Percentiles rank a stretch among this genome's conserved stretches.
Evolutionary conservation across 2,113 vertebrate genomes (phyloP).

Genomic region (Tapirus terrestris): DNA sequence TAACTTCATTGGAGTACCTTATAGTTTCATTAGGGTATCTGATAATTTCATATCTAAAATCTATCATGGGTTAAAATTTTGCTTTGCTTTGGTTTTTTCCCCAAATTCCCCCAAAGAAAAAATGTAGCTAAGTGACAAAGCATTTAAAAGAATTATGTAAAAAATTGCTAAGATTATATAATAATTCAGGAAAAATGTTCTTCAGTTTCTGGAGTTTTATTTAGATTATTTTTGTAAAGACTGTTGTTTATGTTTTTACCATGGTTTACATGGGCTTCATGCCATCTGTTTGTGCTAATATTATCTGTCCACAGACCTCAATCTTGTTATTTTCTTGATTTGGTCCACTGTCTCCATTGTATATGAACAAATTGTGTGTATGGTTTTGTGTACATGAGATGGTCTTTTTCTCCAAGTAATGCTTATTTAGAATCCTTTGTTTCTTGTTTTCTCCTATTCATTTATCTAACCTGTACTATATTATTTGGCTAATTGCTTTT

Average conservation of each 20-base stretch:
- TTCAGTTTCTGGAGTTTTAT: neutral
- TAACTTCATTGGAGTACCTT: neutral
- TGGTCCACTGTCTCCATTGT: neutral
- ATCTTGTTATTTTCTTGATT: slow-evolving; percentile 14
- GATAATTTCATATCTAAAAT: slow-evolving; percentile 8
- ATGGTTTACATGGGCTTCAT: neutral
- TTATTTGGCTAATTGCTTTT: neutral
- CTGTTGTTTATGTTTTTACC: neutral
- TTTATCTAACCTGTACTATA: neutral
- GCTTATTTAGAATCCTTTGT: neutral
- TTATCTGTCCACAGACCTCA: neutral
- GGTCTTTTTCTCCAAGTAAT: neutral
- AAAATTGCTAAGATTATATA: neutral
- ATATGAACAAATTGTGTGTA: neutral
- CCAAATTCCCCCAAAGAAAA: neutral
- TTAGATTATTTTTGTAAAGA: neutral
- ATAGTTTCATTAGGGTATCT: neutral
- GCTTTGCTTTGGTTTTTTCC: neutral
- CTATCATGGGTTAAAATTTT: neutral
- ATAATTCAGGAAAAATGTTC: neutral
- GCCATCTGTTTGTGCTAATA: neutral
- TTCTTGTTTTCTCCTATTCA: neutral
- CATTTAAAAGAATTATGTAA: neutral
- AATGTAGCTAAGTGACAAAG: neutral
- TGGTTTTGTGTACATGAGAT: neutral